Conservation (phyloP, 2,888 invertebrate species). For the Chaitophorus viminalis region DNA sequence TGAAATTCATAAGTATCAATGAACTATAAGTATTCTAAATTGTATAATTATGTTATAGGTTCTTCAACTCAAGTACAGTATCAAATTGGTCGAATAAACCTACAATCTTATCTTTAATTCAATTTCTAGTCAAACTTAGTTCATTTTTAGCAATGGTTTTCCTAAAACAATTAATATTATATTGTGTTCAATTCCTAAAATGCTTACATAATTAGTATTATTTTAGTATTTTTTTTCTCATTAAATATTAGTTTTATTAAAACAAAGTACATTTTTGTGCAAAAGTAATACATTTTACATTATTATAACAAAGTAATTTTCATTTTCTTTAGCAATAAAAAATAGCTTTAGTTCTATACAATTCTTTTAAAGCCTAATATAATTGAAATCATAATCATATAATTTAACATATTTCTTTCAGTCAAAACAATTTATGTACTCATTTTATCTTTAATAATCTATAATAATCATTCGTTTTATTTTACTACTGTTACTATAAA, state of each 20-base stretch:
- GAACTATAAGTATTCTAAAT: background rate
- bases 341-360: background rate
- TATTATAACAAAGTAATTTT: no score
- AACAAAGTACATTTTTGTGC: no score
- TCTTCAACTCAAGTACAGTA: slow-evolving; percentile 52
- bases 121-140: slow-evolving; percentile 25
- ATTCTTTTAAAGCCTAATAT: background rate
- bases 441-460: background rate
- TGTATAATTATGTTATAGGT: slow-evolving; percentile 45
- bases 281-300: no score
- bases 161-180: background rate
- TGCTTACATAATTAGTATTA: background rate
- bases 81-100: slow-evolving; percentile 55
- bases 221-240: background rate
- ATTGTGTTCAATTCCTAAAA: background rate
- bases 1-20: background rate
- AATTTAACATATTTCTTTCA: slow-evolving; percentile 1
- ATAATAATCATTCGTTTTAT: background rate
- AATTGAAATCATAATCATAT: background rate
- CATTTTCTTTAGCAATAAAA: no score
- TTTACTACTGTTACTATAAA: background rate
- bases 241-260: background rate
- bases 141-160: slow-evolving; percentile 6
- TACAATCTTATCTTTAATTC: slow-evolving; percentile 56
- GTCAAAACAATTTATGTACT: background rate